Percentiles rank a stretch among this genome's conserved stretches.
These are phyloP conservation scores for Aplysina aerophoba DNA, from an alignment of 37 sponge, comb jelly and placozoan genomes.

Conservation along the genomic window DNA sequence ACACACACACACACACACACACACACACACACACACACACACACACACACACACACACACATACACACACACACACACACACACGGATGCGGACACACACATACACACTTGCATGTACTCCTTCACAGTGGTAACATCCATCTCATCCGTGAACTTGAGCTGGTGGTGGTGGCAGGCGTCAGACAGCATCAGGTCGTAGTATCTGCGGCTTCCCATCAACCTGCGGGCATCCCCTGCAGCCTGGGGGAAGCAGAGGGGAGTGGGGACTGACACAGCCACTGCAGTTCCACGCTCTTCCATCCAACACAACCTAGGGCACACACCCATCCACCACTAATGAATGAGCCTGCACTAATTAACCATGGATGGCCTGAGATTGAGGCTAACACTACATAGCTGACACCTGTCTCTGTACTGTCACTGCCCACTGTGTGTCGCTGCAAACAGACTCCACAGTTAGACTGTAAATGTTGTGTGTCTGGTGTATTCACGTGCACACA, in stretches of 20 bases:
- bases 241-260: slow-evolving; percentile 31
- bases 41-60: background rate
- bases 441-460: no score
- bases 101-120: slow-evolving; percentile 86
- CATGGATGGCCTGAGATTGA: no score
- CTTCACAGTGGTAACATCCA: slow-evolving; percentile 88
- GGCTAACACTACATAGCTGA: no score
- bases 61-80: background rate
- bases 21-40: slow-evolving; percentile 21
- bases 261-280: no score
- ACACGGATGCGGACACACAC: background rate
- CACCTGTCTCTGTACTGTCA: no score
- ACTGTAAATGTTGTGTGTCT: no score
- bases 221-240: slow-evolving; percentile 91
- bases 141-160: slow-evolving; percentile 70
- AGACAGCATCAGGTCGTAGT: slow-evolving; percentile 81
- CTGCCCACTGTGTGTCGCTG: no score
- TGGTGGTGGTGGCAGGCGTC: slow-evolving; percentile 83
- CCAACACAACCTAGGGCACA: background rate
- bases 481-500: no score
- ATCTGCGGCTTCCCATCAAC: slow-evolving; percentile 88
- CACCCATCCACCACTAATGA: background rate
- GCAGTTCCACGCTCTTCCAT: no score
- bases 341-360: background rate
- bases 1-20: slow-evolving; percentile 84